These are phyloP conservation scores for Parochlus steinenii DNA, from an alignment of 2,888 invertebrate genomes.

Conservation along the genomic window DNA sequence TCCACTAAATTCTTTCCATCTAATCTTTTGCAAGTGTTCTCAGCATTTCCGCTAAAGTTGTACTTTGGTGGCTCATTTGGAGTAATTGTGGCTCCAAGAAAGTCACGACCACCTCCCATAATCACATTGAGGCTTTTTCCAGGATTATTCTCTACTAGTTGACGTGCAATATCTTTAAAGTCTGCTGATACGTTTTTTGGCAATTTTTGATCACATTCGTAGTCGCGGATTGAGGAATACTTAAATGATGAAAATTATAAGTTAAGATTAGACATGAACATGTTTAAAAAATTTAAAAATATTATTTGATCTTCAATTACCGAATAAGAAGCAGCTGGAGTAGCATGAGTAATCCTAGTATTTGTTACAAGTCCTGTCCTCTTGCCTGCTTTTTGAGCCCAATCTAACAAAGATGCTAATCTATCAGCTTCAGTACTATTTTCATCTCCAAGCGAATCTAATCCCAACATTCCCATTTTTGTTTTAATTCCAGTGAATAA, in stretches of 20 bases:
- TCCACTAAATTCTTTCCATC: conserved; percentile 39
- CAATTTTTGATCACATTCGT: conserved; percentile 25
- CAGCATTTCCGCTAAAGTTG: conserved; percentile 22
- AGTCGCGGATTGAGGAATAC: conserved; percentile 19
- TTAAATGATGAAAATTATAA: conserved; percentile 4
- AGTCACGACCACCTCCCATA: conserved; percentile 41
- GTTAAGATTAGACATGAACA: background rate
- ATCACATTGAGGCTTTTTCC: conserved; percentile 43
- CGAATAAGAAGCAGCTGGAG: conserved; percentile 42
- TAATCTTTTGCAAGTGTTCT: conserved; percentile 29
- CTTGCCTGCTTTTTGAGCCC: conserved; percentile 40
- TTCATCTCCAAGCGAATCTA: conserved; percentile 29
- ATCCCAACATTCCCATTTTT: conserved; percentile 37
- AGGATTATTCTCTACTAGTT: conserved; percentile 42
- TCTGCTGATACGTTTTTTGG: too few relatives aligned
- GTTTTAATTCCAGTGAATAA: conserved; percentile 45
- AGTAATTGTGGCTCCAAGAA: conserved; percentile 29
- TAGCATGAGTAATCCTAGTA: conserved; percentile 47
- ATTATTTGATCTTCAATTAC: conserved; percentile 29
- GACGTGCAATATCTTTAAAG: conserved; percentile 42
- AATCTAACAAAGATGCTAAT: conserved; percentile 34
- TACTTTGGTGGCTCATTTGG: conserved; percentile 16
- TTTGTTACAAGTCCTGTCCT: conserved; percentile 48
- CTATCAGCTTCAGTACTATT: conserved; percentile 26
- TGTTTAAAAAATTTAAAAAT: background rate